A percentile compares a stretch with the other conserved stretches of the same genome.
Evolutionary conservation across 2,797 vertebrate genomes (phyloP).

Genomic region (Emydoidea blandingii): DNA sequence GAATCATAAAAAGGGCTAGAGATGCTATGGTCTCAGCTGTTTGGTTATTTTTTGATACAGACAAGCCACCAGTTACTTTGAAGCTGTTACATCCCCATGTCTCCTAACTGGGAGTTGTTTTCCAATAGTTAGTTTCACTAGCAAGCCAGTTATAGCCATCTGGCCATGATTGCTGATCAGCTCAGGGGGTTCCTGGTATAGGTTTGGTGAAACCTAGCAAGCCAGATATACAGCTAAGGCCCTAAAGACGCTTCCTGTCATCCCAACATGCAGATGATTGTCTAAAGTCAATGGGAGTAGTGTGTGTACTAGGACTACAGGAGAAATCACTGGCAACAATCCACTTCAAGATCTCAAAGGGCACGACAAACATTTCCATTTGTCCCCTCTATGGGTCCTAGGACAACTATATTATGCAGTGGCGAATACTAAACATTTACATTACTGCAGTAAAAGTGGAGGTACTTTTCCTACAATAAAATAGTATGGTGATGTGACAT

Average conservation of each 20-base stretch:
- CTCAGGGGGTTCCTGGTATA: background rate
- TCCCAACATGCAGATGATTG: background rate
- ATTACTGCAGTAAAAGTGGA: background rate
- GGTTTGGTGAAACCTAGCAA: background rate
- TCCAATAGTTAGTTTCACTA: background rate
- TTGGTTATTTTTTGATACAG: background rate
- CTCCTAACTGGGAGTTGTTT: background rate
- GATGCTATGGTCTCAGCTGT: background rate
- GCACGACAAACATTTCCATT: background rate
- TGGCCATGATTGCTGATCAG: background rate
- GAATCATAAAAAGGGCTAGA: background rate
- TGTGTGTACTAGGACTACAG: background rate
- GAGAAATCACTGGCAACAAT: background rate
- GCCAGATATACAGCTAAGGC: background rate
- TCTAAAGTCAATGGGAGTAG: background rate
- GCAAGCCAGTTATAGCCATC: background rate
- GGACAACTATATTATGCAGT: background rate
- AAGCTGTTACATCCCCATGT: background rate
- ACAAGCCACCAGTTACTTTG: background rate
- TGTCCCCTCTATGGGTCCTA: background rate
- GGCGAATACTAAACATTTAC: background rate
- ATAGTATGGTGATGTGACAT: background rate
- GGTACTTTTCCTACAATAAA: background rate
- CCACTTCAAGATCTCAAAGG: background rate
- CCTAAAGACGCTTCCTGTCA: background rate